Evolutionary conservation across 2,888 invertebrate genomes (phyloP), one percentile per base, ranked within the genome.

Genomic region (Cheilosia variabilis): DNA sequence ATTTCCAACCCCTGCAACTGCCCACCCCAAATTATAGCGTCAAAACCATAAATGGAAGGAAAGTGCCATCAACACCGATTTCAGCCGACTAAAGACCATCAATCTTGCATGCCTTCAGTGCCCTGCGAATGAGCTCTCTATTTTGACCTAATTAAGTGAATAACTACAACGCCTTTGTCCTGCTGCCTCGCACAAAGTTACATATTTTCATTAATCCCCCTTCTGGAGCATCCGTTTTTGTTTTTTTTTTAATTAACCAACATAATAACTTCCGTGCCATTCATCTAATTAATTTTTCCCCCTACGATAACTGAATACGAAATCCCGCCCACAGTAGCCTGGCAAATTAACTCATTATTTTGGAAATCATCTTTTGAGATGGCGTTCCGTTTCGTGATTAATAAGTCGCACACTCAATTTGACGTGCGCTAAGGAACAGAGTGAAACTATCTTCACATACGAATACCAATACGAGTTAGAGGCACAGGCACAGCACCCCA

Each of bases 301-400:
- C 62, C 68, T 75, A 75, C 80, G 71, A 53, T 34, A 34, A 17
- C 22, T 19, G 72, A 65, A 72, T 57, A n/a, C 19, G 47, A 17
- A n/a, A 63, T 31, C 17, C 24, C 17, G 4, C 41, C 27, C 69
- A 10, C 22, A 19, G 34, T 19, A 50, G 69, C 43, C 43, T 31
- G 37, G 55, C 69, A 81, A 81, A 81, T 76, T 81, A 81, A 81
- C 76, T 81, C 80, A 81, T 81, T 81, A 81, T 76, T 81, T 76
- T 76, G 41, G 62, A 76, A 81, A 81, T 81, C 57, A 76, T 81
- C 75, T 55, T 80, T 68, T 73, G 75, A 80, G 75, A 68, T 62
- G 45, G 68, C 37, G 57, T 68, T 75, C 55, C 47, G 68, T 75
- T 81, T 57, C 57, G 50, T 81, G 80, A 81, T 76, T 81, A 76